Evolutionary conservation across 2,888 invertebrate species (phyloP).

Genomic region (Hybos culiciformis): DNA sequence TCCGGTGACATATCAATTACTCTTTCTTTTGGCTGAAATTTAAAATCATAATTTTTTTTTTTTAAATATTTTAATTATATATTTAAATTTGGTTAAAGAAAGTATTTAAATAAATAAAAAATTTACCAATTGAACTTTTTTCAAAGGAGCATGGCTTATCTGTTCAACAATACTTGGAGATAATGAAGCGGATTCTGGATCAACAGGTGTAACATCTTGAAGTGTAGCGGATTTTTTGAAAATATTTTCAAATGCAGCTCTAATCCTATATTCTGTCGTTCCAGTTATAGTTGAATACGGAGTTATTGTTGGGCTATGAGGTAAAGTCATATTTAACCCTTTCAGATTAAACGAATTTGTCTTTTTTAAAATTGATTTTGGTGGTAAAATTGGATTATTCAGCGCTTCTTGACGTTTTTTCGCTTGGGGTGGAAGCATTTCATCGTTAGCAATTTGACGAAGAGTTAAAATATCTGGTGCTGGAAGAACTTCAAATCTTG

Average conservation of each 20-base stretch:
- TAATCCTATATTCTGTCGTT: constrained; percentile 70
- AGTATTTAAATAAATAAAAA: background rate
- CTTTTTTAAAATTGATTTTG: constrained; percentile 86
- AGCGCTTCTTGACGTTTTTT: constrained; percentile 31
- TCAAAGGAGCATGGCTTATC: too few species aligned
- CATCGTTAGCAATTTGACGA: constrained; percentile 35
- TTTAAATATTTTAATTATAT: too few species aligned
- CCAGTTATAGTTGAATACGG: constrained; percentile 79
- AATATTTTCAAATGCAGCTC: constrained; percentile 81
- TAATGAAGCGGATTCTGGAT: constrained; percentile 42
- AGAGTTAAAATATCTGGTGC: constrained; percentile 65
- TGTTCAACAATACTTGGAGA: constrained; percentile 28
- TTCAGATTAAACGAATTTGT: constrained; percentile 75
- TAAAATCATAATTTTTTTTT: background rate
- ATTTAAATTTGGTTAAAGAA: too few species aligned
- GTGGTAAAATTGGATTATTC: constrained; percentile 41
- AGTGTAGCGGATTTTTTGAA: constrained; percentile 76
- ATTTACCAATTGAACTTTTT: constrained; percentile 78
- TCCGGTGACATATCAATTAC: constrained; percentile 90
- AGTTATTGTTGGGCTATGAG: constrained; percentile 43
- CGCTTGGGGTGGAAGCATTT: constrained; percentile 30
- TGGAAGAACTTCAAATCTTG: constrained; percentile 58
- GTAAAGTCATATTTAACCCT: constrained; percentile 41
- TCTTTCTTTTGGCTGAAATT: constrained; percentile 59
- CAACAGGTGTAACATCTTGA: constrained; percentile 66